Evolutionary conservation across 2,888 invertebrate species (phyloP), one percentile per base, ranked within the genome.

Genomic region (Amblyjoppa fuscipennis): DNA sequence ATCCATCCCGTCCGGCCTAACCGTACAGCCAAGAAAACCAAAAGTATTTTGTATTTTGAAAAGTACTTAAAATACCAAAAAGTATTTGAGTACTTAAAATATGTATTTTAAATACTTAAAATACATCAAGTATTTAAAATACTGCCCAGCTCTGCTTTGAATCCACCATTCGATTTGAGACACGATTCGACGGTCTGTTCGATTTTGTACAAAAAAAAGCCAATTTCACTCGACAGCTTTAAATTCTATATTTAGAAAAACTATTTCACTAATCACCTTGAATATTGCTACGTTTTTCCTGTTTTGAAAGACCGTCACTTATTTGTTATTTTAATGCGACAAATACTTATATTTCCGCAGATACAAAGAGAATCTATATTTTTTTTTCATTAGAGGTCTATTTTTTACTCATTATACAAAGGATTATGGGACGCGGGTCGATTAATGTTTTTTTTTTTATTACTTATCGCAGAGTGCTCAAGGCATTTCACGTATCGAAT

Each of bases 221-320:
- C 64, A 78, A 83, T 81, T 75, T 84, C 71, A 82, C 61, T 81
- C 69, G 49, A 73, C 31, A 71, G 9, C n/a, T 56, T 84, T 56
- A 69, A 76, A 66, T 51, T 31, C 70, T 83, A 81, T 66, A 20
- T 70, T 79, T 76, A 81, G 79, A 85, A 87, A 87, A 87, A 84
- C 81, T 76, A 77, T 82, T 79, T 79, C 74, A 66, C 81, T 77
- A 83, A 49, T 76, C 41, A 74, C 66, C 20, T 66, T 82, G 31
- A 80, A 80, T 84, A 80, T 84, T 83, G 59, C 77, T 76, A 76
- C 69, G 61, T 74, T 51, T 45, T 45, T 66, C 41, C 38, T 11
- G 41, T 69, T 51, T 76, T 56, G 51, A 79, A 81, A 74, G 71
- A 86, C 69, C 61, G 31, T 73, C 61, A 61, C 31, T 28, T 45